Base-by-base conservation (phyloP, 2,113 vertebrate species). In the Clarias batrachus region DNA sequence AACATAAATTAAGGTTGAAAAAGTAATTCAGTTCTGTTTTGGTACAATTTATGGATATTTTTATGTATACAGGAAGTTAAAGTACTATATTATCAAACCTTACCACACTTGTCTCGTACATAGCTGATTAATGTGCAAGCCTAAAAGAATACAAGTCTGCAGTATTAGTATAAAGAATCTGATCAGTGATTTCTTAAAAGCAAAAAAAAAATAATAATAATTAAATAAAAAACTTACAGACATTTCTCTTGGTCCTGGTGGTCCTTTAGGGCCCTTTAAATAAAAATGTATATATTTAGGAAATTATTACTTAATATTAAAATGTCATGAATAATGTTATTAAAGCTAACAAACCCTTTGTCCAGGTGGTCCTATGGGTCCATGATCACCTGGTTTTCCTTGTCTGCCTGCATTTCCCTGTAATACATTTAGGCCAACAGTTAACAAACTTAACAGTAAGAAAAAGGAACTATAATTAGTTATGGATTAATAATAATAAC, bases 51-150 rank as follows among this genome's bases (percentile, higher is more conserved):
- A 82, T 52, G 54, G 1, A 59, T 57, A 33, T 59, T 60, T 76
- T 4, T 57, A 63, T 23, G 19, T 23, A 27, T 37, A 54, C 37
- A n/a, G 27, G 5, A 2, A 54, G 76, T 82, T 9, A 81, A 81
- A 76, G 52, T 9, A 17, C 23, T 74, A 30, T 9, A 30, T 27
- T 81, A 78, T 65, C 11, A 57, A 79, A 80, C 7, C 95, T 96
- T 93, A 98, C 95, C 94, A 88, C 97, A 98, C 91, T 96, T 97
- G 89, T 96, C 92, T 87, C 91, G 88, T 54, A 95, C 91, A 88
- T 95, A 95, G 84, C 91, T 92, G 80, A 97, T 91, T 91, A 98
- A 93, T 89, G 97, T 90, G 93, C 97, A 98, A 83, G 96, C 93
- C 97, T 97, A 90, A 54, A 89, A 66, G 33, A 66, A 87, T 33